phyloP scores from a whole-genome alignment of 2,888 invertebrate species.

The Buathra laborator region DNA sequence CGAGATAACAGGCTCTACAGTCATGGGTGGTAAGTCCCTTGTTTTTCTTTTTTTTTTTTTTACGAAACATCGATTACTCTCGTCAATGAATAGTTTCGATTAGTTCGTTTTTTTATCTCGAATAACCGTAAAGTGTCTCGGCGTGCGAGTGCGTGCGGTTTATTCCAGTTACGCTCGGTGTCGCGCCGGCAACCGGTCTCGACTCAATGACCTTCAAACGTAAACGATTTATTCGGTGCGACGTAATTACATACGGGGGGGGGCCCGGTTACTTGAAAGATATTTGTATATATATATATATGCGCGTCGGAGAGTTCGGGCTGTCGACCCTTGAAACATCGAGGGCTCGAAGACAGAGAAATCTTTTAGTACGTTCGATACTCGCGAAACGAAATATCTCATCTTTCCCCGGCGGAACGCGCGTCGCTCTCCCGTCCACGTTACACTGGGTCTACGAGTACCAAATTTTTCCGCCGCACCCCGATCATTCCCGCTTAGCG shows the following conservation, averaged over 20 bases:
- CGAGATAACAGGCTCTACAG: conserved; percentile 62
- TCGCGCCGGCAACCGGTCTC: conserved; percentile 77
- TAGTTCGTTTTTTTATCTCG: background rate
- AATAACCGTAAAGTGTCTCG: conserved; percentile 4
- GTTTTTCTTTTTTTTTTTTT: background rate
- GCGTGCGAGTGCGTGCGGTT: conserved; percentile 2
- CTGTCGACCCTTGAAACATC: conserved; percentile 2
- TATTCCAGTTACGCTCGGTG: conserved; percentile 13
- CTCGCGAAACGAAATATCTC: conserved; percentile 9
- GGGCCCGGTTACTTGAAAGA: conserved; percentile 19
- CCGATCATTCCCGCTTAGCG: conserved; percentile 39
- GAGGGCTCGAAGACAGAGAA: background rate
- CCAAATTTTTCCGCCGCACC: conserved; percentile 54
- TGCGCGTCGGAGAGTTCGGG: background rate
- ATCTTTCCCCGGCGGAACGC: background rate
- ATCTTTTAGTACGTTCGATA: conserved; percentile 23
- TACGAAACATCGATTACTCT: conserved; percentile 18
- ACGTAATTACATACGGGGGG: conserved; percentile 37
- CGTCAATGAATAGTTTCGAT: background rate
- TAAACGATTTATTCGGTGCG: conserved; percentile 65
- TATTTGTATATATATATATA: conserved; percentile 17
- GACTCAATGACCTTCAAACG: conserved; percentile 82
- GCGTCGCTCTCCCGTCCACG: background rate
- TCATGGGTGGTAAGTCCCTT: conserved; percentile 81
- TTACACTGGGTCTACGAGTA: conserved; percentile 2